Evolutionary conservation across 2,113 vertebrate species (phyloP).

Genomic region (Ictalurus furcatus): DNA sequence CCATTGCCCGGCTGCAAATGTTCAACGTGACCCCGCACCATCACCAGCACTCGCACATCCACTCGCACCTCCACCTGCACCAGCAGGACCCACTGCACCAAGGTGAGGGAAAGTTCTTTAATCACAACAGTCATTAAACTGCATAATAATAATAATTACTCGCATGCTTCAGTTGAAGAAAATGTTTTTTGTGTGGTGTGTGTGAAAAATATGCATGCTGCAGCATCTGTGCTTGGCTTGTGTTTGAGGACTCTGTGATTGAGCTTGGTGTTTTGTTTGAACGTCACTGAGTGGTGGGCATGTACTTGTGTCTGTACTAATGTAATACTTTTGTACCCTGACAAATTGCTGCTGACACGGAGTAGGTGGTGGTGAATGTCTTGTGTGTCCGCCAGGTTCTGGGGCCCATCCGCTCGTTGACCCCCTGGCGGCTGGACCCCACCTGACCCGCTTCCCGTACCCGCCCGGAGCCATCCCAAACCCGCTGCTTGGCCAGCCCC

Average conservation of each 20-base stretch:
- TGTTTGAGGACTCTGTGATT: slow-evolving; percentile 6
- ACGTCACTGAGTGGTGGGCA: slow-evolving; percentile 42
- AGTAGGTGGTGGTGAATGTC: slow-evolving; percentile 80
- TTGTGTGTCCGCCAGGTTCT: slow-evolving; percentile 84
- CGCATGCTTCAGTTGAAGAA: too few species aligned
- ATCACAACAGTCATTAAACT: not conserved
- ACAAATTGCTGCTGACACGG: slow-evolving; percentile 68
- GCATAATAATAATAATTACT: too few species aligned
- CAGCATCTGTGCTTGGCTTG: not conserved
- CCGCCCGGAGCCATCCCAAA: slow-evolving; percentile 91
- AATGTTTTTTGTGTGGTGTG: not conserved
- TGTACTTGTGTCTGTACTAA: slow-evolving; percentile 52
- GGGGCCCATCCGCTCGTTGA: slow-evolving; percentile 90
- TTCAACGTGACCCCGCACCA: slow-evolving; percentile 99
- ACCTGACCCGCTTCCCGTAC: slow-evolving; percentile 94
- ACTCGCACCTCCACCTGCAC: slow-evolving; percentile 97
- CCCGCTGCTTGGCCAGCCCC: slow-evolving; percentile 87
- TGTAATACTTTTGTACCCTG: slow-evolving; percentile 58
- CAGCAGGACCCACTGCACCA: slow-evolving; percentile 98
- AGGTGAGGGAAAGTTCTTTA: slow-evolving; percentile 78
- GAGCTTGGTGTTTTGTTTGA: slow-evolving; percentile 1
- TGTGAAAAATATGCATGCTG: slow-evolving; percentile 6
- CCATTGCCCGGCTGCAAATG: slow-evolving; percentile 96
- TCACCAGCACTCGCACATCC: slow-evolving; percentile 98
- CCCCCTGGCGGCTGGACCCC: slow-evolving; percentile 87